phyloP scores from a whole-genome alignment of 2,797 vertebrate species.

The Falco novaeseelandiae region DNA sequence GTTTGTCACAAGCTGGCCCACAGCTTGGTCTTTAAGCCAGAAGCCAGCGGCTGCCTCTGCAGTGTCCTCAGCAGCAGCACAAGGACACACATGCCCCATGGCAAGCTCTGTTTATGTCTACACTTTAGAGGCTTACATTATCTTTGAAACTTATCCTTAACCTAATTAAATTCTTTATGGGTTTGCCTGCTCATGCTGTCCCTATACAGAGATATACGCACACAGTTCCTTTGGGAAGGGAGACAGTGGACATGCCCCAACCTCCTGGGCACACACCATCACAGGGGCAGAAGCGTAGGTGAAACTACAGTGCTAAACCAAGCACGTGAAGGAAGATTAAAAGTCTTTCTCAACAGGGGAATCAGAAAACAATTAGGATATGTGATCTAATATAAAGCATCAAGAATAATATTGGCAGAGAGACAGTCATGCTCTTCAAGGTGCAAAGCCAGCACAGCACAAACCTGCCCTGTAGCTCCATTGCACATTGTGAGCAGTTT shows the following conservation, averaged over 20 bases:
- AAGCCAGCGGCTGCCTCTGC: slow-evolving; percentile 13
- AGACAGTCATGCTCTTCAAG: neutral
- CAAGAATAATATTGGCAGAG: neutral
- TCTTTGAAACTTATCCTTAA: slow-evolving; percentile 16
- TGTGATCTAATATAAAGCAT: neutral
- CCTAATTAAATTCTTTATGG: slow-evolving; percentile 1
- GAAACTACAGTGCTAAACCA: neutral
- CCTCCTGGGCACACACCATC: neutral
- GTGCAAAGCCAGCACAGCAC: neutral
- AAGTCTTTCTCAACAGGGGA: neutral
- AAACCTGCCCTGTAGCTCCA: neutral
- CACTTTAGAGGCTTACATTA: neutral
- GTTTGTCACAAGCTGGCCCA: neutral
- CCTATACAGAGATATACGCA: neutral
- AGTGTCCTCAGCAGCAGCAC: slow-evolving; percentile 12
- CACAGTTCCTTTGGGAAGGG: neutral
- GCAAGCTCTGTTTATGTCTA: slow-evolving; percentile 38
- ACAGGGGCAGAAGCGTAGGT: neutral
- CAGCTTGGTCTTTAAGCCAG: neutral
- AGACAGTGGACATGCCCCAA: neutral
- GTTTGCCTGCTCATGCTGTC: neutral
- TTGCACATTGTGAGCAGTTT: accelerated
- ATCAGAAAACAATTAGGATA: neutral
- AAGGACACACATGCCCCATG: slow-evolving; percentile 39
- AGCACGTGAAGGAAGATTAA: neutral